Percentiles rank a stretch among this genome's conserved stretches.
These are phyloP conservation scores for Anabas testudineus DNA, from an alignment of 2,797 vertebrate species.

Conservation along the genomic window DNA sequence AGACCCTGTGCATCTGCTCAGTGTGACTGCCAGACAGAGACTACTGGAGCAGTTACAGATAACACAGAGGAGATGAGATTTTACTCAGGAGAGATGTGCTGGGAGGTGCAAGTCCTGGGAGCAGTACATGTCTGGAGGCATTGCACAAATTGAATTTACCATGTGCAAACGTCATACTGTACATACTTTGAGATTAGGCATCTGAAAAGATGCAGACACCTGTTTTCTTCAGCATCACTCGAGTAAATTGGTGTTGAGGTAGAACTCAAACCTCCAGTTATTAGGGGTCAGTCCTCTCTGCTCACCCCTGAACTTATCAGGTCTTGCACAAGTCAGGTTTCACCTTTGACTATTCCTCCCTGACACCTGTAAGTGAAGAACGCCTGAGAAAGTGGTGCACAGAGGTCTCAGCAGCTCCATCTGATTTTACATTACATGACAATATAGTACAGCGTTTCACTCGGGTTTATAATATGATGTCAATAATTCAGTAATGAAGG, in stretches of 20 bases:
- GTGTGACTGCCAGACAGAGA: slow-evolving; percentile 19
- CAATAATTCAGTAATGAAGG: neutral
- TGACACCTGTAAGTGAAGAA: neutral
- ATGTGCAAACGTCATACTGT: neutral
- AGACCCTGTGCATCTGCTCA: slow-evolving; percentile 29
- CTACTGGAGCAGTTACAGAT: slow-evolving; percentile 35
- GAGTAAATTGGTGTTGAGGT: neutral
- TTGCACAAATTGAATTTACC: slow-evolving; percentile 19
- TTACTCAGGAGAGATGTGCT: slow-evolving; percentile 20
- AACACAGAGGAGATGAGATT: slow-evolving; percentile 38
- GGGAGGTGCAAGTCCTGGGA: slow-evolving; percentile 29
- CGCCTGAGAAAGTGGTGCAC: neutral
- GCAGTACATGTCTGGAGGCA: neutral
- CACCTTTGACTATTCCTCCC: neutral
- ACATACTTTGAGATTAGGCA: neutral
- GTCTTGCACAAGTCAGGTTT: neutral
- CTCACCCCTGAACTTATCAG: neutral
- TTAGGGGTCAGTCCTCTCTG: neutral
- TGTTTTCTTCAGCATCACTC: neutral
- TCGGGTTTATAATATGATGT: too few relatives aligned
- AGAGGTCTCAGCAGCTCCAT: neutral
- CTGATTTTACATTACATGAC: neutral
- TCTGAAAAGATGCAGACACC: neutral
- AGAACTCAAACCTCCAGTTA: neutral
- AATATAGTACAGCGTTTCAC: too few relatives aligned